Percentiles rank a stretch among this genome's conserved stretches.
These are phyloP conservation scores for Bombyx mori DNA, from an alignment of 1,140 invertebrate species.

Conservation along the genomic window DNA sequence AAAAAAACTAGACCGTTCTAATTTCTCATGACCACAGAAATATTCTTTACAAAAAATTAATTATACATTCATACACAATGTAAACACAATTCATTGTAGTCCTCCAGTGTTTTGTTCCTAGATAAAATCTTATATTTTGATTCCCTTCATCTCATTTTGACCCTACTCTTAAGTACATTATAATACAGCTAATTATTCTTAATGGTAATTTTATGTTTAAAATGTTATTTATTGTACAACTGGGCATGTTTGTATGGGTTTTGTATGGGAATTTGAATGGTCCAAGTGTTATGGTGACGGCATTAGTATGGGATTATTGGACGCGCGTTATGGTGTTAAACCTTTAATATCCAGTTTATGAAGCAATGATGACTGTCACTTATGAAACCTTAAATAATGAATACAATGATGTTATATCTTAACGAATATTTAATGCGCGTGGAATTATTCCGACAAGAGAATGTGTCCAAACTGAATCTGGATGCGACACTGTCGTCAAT, in stretches of 20 bases:
- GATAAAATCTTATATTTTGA: too few species aligned
- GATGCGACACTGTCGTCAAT: too few species aligned
- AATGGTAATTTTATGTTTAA: constrained; percentile 60
- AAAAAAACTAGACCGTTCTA: constrained; percentile 17
- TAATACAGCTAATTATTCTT: constrained; percentile 61
- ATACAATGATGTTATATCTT: too few species aligned
- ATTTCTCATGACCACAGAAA: constrained; percentile 47
- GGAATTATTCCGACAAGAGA: too few species aligned
- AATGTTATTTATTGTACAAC: background rate
- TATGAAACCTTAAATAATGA: too few species aligned
- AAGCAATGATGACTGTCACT: too few species aligned
- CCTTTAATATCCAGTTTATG: too few species aligned
- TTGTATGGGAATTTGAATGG: constrained; percentile 45
- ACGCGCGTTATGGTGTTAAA: background rate
- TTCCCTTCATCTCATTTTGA: constrained; percentile 24
- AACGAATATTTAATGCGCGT: too few species aligned
- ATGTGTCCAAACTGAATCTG: too few species aligned
- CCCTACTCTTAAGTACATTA: constrained; percentile 48
- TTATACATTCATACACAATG: constrained; percentile 64
- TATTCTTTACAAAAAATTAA: constrained; percentile 29
- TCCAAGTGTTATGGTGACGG: constrained; percentile 18
- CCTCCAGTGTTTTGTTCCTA: background rate
- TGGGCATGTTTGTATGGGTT: constrained; percentile 32
- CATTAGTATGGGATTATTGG: constrained; percentile 12
- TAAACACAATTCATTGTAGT: constrained; percentile 40